A percentile compares a stretch with the other conserved stretches of the same genome.
Evolutionary conservation across 2,113 vertebrate species (phyloP).

Genomic region (Motacilla alba): DNA sequence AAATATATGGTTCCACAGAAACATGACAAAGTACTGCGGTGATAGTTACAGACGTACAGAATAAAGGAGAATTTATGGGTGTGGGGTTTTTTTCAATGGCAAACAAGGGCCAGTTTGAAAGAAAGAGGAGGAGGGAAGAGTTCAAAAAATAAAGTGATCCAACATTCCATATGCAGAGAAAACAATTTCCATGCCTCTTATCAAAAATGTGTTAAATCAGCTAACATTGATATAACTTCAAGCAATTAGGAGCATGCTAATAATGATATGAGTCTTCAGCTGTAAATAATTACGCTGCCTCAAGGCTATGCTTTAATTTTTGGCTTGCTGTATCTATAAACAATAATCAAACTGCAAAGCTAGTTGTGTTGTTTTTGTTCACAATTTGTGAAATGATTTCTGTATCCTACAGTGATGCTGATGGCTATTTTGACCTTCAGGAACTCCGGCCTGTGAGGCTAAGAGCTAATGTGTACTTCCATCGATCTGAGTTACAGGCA

Average conservation of each 20-base stretch:
- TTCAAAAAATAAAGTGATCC: constrained; percentile 58
- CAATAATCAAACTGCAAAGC: constrained; percentile 99
- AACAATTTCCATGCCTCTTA: constrained; percentile 88
- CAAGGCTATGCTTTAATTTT: constrained; percentile 97
- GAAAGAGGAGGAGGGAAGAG: not conserved
- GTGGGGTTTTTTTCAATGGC: constrained; percentile 5
- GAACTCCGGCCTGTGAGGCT: constrained; percentile 77
- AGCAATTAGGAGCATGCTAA: constrained; percentile 98
- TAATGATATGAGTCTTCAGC: constrained; percentile 99
- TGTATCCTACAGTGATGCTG: constrained; percentile 86
- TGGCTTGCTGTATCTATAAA: constrained; percentile 98
- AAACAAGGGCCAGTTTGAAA: constrained; percentile 15
- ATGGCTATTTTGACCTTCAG: constrained; percentile 91
- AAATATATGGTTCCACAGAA: constrained; percentile 6
- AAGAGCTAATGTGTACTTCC: constrained; percentile 78
- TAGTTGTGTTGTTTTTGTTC: constrained; percentile 84
- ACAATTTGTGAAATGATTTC: constrained; percentile 86
- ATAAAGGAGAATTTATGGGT: constrained; percentile 1
- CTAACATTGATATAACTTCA: constrained; percentile 99
- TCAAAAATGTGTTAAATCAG: constrained; percentile 94
- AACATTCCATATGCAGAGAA: constrained; percentile 84
- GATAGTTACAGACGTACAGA: not conserved
- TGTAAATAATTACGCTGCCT: constrained; percentile 99
- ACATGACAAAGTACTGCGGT: not conserved
- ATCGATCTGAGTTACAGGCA: constrained; percentile 83